Evolutionary conservation across 2,113 vertebrate species (phyloP), one percentile per base, ranked within the genome.

Genomic region (Isichthys henryi): DNA sequence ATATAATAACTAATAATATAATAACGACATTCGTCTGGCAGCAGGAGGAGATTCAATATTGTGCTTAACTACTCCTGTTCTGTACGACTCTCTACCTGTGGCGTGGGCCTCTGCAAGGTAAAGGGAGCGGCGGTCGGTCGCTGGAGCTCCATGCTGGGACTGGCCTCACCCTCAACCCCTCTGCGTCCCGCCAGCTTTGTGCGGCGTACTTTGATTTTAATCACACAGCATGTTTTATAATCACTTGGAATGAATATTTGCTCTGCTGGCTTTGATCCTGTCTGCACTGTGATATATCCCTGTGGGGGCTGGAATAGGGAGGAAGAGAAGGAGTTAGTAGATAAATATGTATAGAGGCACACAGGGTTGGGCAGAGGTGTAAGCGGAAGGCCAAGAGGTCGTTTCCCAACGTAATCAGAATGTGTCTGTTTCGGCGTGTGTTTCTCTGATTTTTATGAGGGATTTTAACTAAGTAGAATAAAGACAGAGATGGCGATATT

Each of bases 181-280:
- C 80, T 31, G 89, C 39, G 49, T 89, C 43, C 89, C 11, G n/a
- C 23, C 58, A 50, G 58, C 62, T 62, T 21, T 21, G 43, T 62
- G 62, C 48, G 49, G 5, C 21, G 82, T 87, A 35, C 87, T 31
- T 46, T 89, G 90, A 89, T 88, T 90, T 92, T 91, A 91, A 91
- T 89, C 80, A 90, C 49, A 88, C 19, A 66, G 91, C 90, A 90
- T 88, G 87, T 88, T 91, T 77, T 53, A 91, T 91, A 90, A 91
- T 89, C 90, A 58, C 58, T 82, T 45, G 87, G 84, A 45, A 66
- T 84, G 66, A 85, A 88, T 89, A 88, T 66, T 80, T 74, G 52
- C 17, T 80, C 86, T 88, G 88, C 62, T 70, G 90, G 86, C 86
- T 93, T 93, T 92, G 89, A 91, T 89, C 50, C 66, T 87, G 88